Percentiles rank a stretch among this genome's conserved stretches.
Evolutionary conservation across 2,888 invertebrate species (phyloP).

Genomic region (Tachina fera): DNA sequence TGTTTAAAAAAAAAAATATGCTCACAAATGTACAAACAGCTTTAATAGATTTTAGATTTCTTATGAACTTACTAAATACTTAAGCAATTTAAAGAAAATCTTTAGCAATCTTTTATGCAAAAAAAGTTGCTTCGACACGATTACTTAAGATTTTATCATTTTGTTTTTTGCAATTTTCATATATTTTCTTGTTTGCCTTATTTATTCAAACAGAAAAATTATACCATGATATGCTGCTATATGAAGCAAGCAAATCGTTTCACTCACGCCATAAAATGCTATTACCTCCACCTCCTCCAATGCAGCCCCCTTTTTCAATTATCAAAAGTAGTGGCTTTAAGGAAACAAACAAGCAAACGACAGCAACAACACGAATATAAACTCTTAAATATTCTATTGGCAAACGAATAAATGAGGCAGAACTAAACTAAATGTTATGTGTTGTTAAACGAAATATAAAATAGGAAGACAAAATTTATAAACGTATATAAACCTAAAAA

Average conservation of each 20-base stretch:
- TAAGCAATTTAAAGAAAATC: not conserved
- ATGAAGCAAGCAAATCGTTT: constrained; percentile 44
- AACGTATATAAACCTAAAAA: constrained; percentile 28
- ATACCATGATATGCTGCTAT: constrained; percentile 24
- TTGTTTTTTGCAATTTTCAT: not conserved
- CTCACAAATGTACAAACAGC: fast-evolving
- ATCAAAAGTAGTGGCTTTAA: constrained; percentile 61
- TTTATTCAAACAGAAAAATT: constrained; percentile 29
- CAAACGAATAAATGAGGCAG: constrained; percentile 69
- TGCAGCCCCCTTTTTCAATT: constrained; percentile 62
- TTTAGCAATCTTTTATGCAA: not conserved
- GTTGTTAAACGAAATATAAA: constrained; percentile 62
- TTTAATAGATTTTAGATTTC: too few relatives aligned
- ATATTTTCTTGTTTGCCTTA: constrained; percentile 6
- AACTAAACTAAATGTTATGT: constrained; percentile 70
- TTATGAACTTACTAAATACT: not conserved
- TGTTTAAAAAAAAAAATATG: too few relatives aligned
- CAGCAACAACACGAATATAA: constrained; percentile 25
- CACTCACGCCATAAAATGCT: constrained; percentile 38
- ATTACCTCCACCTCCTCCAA: not conserved
- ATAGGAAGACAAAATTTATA: constrained; percentile 33
- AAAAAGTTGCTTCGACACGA: not conserved
- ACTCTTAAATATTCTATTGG: constrained; percentile 69
- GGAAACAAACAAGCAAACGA: constrained; percentile 46
- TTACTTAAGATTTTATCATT: not conserved